A percentile compares a stretch with the other conserved stretches of the same genome.
phyloP scores from a whole-genome alignment of 2,113 vertebrate species.

The Cyanistes caeruleus region DNA sequence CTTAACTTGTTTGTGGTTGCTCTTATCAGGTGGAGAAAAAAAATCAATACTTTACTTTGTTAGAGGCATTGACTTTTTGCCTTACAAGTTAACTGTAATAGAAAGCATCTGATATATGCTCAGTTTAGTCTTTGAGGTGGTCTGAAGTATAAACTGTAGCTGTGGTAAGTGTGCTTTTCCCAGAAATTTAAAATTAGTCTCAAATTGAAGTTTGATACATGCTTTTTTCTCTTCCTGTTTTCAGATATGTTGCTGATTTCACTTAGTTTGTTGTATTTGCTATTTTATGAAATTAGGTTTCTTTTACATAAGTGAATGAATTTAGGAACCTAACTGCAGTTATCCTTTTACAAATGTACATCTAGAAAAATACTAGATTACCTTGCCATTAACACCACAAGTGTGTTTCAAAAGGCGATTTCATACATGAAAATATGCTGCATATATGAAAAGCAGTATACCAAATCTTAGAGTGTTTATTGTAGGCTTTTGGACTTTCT shows the following conservation, averaged over 20 bases:
- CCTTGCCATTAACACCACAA: neutral
- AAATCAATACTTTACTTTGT: constrained; percentile 23
- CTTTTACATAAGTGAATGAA: neutral
- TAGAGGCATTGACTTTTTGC: neutral
- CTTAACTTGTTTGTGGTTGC: neutral
- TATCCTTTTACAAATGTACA: neutral
- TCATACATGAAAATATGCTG: neutral
- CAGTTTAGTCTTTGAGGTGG: neutral
- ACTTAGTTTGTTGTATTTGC: neutral
- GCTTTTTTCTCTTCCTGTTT: neutral
- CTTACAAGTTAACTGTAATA: neutral
- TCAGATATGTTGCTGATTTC: neutral
- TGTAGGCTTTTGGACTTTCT: neutral
- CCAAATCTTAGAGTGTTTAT: neutral
- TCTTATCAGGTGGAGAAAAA: neutral
- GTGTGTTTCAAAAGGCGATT: neutral
- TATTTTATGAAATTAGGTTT: neutral
- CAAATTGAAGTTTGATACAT: neutral
- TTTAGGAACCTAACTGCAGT: neutral
- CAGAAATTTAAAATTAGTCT: neutral
- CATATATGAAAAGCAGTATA: neutral
- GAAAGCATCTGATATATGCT: neutral
- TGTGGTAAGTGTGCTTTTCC: neutral
- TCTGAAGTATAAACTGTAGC: neutral
- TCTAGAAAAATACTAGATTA: neutral